Percentiles rank a stretch among this genome's conserved stretches.
Conservation (phyloP, 2,113 vertebrate genomes). For the Epinephelus cyanopodus region DNA sequence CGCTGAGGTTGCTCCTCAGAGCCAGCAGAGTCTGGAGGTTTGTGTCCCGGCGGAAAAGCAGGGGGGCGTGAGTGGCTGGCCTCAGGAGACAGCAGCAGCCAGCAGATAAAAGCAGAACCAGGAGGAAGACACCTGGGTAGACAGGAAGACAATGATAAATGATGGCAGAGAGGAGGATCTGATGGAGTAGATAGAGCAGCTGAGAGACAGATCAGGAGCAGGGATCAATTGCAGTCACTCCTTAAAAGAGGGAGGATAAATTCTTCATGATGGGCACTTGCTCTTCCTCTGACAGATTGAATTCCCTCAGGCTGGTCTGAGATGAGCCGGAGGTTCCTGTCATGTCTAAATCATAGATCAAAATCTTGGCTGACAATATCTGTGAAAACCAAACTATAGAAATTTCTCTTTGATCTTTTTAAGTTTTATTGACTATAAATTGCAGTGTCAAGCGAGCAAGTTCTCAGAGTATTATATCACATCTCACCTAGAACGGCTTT, state of each 20-base stretch:
- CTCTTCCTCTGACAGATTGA: slow-evolving; percentile 39
- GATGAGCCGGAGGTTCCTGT: slow-evolving; percentile 20
- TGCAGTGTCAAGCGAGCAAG: background rate
- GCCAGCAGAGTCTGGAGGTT: slow-evolving; percentile 97
- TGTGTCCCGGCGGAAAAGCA: slow-evolving; percentile 93
- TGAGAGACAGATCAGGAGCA: slow-evolving; percentile 28
- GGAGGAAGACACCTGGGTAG: slow-evolving; percentile 88
- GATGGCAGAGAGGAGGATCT: slow-evolving; percentile 22
- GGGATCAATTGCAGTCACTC: slow-evolving; percentile 47
- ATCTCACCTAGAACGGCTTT: slow-evolving; percentile 91
- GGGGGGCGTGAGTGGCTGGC: slow-evolving; percentile 92
- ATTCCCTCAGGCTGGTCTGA: slow-evolving; percentile 9
- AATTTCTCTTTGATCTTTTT: background rate
- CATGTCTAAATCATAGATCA: slow-evolving; percentile 7
- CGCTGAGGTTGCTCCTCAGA: slow-evolving; percentile 96
- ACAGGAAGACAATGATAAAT: slow-evolving; percentile 39
- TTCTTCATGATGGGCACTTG: slow-evolving; percentile 39
- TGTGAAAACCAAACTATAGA: background rate
- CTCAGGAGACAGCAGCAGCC: slow-evolving; percentile 92
- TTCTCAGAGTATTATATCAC: background rate
- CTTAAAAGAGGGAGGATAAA: slow-evolving; percentile 45
- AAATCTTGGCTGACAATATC: slow-evolving; percentile 12
- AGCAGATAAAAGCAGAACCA: slow-evolving; percentile 89
- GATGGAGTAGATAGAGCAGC: slow-evolving; percentile 41
- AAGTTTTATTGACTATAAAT: background rate